Base-by-base conservation (phyloP, 2,113 vertebrate species). In the Poeciliopsis turrubarensis region DNA sequence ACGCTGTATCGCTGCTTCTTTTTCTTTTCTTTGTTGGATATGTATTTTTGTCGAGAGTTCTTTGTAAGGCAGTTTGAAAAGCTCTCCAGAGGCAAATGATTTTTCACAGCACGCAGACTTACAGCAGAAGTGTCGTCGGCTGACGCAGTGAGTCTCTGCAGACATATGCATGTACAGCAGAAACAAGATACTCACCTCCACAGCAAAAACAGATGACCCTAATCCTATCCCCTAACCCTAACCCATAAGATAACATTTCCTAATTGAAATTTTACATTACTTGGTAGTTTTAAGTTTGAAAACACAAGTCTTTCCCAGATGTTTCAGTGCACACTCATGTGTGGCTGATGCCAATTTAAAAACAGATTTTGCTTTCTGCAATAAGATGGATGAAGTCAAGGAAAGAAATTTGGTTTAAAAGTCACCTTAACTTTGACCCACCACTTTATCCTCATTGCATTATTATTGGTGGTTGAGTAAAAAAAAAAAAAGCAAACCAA, bases 81-180 rank as follows among this genome's bases (percentile, higher is more conserved):
- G 65, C 73, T 79, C 72, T 78, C 11, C 0, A 65, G 74, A 19
- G 60, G 77, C 34, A 79, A 90, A 88, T 73, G 47, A 84, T 81
- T 83, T 88, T 61, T 86, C 81, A 60, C 81, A 87, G 77, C 81
- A 72, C 69, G 80, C 70, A 61, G 70, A 44, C 44, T 19, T 60
- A 77, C 76, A 77, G 62, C 67, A 31, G n/a, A 70, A 54, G 22
- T 54, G 72, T 62, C 71, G 78, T 9, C 26, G 70, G 26, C 66
- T 32, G 10, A 74, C 57, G 29, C 37, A 57, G 51, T n/a, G 22
- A 25, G 51, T 57, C 51, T 10, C 9, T n/a, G n/a, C 22, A 57
- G 47, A 51, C 19, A 51, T 51, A 17, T 8, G 9, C 19, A 54
- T 25, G 6, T 9, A 25, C 19, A 54, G 22, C 9, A 8, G 19